These are phyloP conservation scores for Hirudinaria manillensis DNA, from an alignment of 2,888 invertebrate genomes.

Conservation along the genomic window DNA sequence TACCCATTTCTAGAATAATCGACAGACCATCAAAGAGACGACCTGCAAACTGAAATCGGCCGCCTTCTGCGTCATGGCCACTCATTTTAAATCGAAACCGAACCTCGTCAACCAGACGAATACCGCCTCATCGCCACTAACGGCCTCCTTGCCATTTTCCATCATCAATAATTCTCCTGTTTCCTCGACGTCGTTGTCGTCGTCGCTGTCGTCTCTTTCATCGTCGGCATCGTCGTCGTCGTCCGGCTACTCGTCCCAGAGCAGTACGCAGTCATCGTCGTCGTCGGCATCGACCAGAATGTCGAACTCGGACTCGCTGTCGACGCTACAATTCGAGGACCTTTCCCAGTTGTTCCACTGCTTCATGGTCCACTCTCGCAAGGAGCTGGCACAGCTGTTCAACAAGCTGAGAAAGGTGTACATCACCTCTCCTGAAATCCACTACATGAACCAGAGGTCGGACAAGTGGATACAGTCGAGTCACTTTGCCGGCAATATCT, in stretches of 20 bases:
- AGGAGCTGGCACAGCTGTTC: conserved; percentile 16
- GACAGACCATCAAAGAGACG: conserved; percentile 4
- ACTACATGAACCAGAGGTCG: conserved; percentile 8
- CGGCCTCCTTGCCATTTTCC: not conserved
- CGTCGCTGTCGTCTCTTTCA: not conserved
- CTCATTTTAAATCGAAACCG: conserved; percentile 16
- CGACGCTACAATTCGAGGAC: conserved; percentile 15
- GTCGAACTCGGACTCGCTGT: not conserved
- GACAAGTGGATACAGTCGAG: not conserved
- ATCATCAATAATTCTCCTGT: not conserved
- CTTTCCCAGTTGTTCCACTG: conserved; percentile 15
- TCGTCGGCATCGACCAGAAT: not conserved
- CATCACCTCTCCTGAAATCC: conserved; percentile 13
- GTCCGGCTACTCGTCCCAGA: not conserved
- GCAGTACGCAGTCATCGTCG: not conserved
- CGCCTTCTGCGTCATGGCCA: conserved; percentile 24
- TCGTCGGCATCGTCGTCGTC: conserved; percentile 6
- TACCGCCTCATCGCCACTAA: not conserved
- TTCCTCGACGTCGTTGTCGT: not conserved
- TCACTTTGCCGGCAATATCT: not conserved
- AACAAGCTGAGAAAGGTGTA: conserved; percentile 10
- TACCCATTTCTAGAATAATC: not conserved
- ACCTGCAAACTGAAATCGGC: conserved; percentile 16
- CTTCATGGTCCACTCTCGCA: conserved; percentile 23
- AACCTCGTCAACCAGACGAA: not conserved